A percentile compares a stretch with the other conserved stretches of the same genome.
phyloP scores from a whole-genome alignment of 1,140 invertebrate genomes.

The Pseudomyrmex pallidus region DNA sequence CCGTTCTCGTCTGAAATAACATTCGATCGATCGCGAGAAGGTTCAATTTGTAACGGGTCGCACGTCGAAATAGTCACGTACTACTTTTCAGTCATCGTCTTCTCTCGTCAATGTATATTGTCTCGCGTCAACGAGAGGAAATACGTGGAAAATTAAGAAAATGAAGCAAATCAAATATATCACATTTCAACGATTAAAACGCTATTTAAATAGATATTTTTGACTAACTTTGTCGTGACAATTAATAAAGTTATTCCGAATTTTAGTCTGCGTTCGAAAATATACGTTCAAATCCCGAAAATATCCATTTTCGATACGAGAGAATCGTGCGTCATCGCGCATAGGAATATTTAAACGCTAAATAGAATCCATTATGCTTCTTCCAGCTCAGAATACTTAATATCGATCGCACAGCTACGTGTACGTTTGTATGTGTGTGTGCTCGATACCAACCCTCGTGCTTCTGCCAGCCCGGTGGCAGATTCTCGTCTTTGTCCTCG shows the following conservation, averaged over 20 bases:
- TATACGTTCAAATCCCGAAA: neutral
- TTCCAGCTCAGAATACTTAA: too few species aligned
- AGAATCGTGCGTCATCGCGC: neutral
- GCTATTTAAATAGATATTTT: neutral
- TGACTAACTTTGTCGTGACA: neutral
- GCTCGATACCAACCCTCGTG: constrained; percentile 91
- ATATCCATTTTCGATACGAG: neutral
- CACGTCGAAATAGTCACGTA: neutral
- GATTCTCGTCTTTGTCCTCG: constrained; percentile 84
- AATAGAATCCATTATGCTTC: constrained; percentile 7
- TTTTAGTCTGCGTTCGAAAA: neutral
- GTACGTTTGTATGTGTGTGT: neutral
- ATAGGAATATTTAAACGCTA: neutral
- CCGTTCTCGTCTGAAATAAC: constrained; percentile 92
- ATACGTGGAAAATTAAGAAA: neutral
- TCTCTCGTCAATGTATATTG: neutral
- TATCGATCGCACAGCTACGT: too few species aligned
- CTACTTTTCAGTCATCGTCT: neutral
- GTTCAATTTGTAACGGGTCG: constrained; percentile 3
- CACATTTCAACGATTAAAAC: neutral
- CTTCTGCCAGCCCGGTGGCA: constrained; percentile 96
- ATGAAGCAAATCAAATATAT: neutral
- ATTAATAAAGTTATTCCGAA: neutral
- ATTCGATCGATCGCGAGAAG: constrained; percentile 15
- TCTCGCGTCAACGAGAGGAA: too few species aligned